Conservation (phyloP, 2,888 invertebrate genomes). For the Endotricha flammealis region DNA sequence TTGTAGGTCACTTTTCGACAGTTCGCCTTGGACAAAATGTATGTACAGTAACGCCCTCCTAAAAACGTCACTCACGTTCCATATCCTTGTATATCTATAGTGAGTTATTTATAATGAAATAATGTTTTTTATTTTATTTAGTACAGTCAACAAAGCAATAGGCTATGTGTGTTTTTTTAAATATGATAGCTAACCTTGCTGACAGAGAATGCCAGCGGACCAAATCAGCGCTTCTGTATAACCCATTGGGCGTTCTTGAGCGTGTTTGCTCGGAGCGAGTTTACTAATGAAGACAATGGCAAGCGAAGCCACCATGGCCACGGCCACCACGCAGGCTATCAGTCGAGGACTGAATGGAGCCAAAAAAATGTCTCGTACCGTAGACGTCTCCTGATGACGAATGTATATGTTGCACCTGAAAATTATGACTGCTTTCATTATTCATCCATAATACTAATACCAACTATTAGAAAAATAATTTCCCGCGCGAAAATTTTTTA, state of each 20-base stretch:
- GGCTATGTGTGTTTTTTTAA: too few species aligned
- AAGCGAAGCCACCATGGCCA: constrained; percentile 67
- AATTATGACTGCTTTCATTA: constrained; percentile 3
- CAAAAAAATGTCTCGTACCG: constrained; percentile 80
- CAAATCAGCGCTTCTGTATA: constrained; percentile 78
- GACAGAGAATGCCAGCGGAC: constrained; percentile 80
- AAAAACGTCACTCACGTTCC: too few species aligned
- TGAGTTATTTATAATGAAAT: too few species aligned
- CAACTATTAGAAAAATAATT: neutral
- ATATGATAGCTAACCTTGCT: constrained; percentile 82
- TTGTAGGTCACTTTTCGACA: too few species aligned
- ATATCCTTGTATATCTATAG: too few species aligned
- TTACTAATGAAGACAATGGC: constrained; percentile 70
- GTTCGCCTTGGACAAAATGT: too few species aligned
- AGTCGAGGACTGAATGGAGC: constrained; percentile 79
- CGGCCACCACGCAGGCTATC: constrained; percentile 71
- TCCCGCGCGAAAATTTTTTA: too few species aligned
- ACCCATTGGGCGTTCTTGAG: constrained; percentile 41
- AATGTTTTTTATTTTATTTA: too few species aligned
- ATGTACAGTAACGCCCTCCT: too few species aligned
- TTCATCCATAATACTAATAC: neutral
- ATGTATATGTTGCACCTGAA: constrained; percentile 81
- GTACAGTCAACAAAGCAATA: too few species aligned
- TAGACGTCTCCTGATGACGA: constrained; percentile 79
- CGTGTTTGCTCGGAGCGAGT: constrained; percentile 55